Percentiles rank a stretch among this genome's conserved stretches.
These are phyloP conservation scores for Araneus ventricosus DNA, from an alignment of 1,140 invertebrate species.

Conservation along the genomic window DNA sequence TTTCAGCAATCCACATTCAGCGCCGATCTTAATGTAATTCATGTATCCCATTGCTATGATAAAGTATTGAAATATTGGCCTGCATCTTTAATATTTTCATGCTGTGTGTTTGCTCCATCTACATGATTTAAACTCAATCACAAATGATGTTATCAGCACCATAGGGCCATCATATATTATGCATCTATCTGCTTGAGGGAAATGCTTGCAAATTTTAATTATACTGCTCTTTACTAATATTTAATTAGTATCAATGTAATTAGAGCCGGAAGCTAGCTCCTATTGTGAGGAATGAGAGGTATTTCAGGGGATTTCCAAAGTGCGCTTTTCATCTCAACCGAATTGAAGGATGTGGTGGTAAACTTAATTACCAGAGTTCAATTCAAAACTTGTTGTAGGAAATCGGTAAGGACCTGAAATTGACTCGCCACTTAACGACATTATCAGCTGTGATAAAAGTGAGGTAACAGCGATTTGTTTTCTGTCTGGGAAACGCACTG, in stretches of 20 bases:
- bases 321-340: constrained; percentile 21
- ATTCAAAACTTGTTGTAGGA: constrained; percentile 38
- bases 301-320: constrained; percentile 15
- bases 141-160: constrained; percentile 12
- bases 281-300: constrained; percentile 22
- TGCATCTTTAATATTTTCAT: not conserved
- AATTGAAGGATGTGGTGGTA: constrained; percentile 21
- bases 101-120: not conserved
- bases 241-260: constrained; percentile 21
- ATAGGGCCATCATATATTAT: not conserved
- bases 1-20: too few relatives aligned
- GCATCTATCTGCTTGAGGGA: not conserved
- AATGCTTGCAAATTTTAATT: constrained; percentile 20
- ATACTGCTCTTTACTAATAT: constrained; percentile 32
- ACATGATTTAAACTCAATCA: not conserved
- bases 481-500: not conserved
- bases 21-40: too few relatives aligned
- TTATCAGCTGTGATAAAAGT: constrained; percentile 28
- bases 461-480: constrained; percentile 17
- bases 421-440: constrained; percentile 13
- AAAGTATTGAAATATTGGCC: not conserved
- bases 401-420: constrained; percentile 26
- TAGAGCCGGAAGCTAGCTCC: not conserved
- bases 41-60: not conserved
- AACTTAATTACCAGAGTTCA: constrained; percentile 17